phyloP scores from a whole-genome alignment of 2,113 vertebrate genomes.

The Channa argus region DNA sequence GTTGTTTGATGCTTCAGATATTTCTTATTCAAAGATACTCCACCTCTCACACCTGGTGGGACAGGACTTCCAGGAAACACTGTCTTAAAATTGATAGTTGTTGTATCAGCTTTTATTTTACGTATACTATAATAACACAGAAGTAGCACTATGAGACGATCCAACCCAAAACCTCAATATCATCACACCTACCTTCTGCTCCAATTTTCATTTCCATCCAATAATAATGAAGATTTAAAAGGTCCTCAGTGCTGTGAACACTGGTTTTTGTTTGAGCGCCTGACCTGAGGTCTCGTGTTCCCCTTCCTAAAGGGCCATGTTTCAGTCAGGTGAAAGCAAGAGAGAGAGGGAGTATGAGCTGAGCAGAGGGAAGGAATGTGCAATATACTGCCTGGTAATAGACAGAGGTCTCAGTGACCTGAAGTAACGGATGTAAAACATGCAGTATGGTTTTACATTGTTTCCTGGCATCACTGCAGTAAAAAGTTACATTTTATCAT shows the following conservation, averaged over 20 bases:
- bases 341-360: background rate
- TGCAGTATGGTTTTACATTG: background rate
- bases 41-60: too few species aligned
- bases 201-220: background rate
- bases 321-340: slow-evolving; percentile 13
- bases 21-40: too few species aligned
- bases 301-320: background rate
- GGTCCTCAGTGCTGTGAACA: background rate
- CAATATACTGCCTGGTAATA: background rate
- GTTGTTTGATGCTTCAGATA: too few species aligned
- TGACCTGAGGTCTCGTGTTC: slow-evolving; percentile 9
- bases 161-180: background rate
- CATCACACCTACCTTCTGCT: background rate
- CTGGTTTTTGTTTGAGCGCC: background rate
- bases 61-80: too few species aligned
- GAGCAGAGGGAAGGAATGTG: background rate
- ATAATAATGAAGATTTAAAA: background rate
- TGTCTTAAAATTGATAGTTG: too few species aligned
- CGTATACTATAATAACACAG: too few species aligned
- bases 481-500: too few species aligned
- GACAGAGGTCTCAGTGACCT: background rate
- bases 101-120: too few species aligned
- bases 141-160: background rate
- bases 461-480: too few species aligned
- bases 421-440: background rate